phyloP scores from a whole-genome alignment of 2,888 invertebrate genomes.

The Caenorhabditis macrosperma region DNA sequence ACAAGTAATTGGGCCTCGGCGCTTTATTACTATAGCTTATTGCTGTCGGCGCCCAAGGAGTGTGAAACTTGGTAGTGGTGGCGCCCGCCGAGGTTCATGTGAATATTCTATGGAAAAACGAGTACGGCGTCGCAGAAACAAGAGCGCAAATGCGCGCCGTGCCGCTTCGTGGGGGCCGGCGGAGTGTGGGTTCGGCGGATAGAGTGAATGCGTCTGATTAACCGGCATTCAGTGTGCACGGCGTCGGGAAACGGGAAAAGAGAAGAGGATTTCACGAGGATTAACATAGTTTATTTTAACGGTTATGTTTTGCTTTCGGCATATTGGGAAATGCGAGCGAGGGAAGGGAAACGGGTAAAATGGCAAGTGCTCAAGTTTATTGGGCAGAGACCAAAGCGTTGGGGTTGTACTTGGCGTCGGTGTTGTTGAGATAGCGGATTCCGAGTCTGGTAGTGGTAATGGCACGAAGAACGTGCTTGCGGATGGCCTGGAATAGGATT shows the following conservation, averaged over 20 bases:
- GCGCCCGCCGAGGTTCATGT: conserved; percentile 32
- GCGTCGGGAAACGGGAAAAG: neutral
- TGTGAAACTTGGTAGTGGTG: conserved; percentile 31
- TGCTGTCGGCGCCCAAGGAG: conserved; percentile 27
- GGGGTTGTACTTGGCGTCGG: neutral
- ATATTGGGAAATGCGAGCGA: neutral
- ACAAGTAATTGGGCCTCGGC: conserved; percentile 26
- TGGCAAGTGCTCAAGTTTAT: neutral
- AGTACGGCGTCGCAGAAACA: conserved; percentile 12
- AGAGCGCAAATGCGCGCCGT: conserved; percentile 10
- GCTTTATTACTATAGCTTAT: conserved; percentile 36
- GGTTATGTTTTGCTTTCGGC: neutral
- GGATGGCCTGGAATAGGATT: neutral
- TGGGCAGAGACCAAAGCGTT: neutral
- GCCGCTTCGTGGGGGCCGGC: neutral
- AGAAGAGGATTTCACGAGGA: neutral
- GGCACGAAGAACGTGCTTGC: neutral
- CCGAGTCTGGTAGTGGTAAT: neutral
- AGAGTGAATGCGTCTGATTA: conserved; percentile 32
- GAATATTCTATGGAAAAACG: conserved; percentile 38
- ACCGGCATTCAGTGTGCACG: conserved; percentile 8
- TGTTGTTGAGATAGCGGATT: neutral
- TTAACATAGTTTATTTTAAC: conserved; percentile 1
- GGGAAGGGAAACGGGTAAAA: neutral
- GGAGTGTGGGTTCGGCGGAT: neutral